Percentiles rank a stretch among this genome's conserved stretches.
phyloP scores from a whole-genome alignment of 2,888 invertebrate species.

The Pachycephus smyrnensis region DNA sequence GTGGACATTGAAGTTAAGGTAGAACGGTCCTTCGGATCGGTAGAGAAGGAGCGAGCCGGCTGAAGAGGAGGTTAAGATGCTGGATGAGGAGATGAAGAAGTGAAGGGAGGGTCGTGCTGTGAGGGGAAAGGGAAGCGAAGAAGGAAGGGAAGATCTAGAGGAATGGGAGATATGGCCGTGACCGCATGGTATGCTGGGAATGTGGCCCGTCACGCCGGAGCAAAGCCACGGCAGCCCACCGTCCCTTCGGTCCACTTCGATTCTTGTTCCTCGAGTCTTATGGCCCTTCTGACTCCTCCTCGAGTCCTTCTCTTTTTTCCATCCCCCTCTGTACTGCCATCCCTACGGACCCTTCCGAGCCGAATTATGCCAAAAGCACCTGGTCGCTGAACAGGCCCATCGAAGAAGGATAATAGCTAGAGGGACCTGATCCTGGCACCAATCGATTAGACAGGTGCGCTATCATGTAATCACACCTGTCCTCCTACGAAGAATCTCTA shows the following conservation, averaged over 20 bases:
- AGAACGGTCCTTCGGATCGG: constrained; percentile 14
- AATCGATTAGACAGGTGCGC: constrained; percentile 38
- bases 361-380: constrained; percentile 22
- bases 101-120: constrained; percentile 27
- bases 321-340: background rate
- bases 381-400: constrained; percentile 15
- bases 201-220: constrained; percentile 63
- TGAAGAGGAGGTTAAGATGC: constrained; percentile 8
- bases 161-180: constrained; percentile 66
- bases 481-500: constrained; percentile 8
- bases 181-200: constrained; percentile 64
- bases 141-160: constrained; percentile 52
- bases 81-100: constrained; percentile 26
- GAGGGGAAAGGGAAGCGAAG: constrained; percentile 19
- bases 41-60: constrained; percentile 17
- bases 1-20: constrained; percentile 17
- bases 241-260: constrained; percentile 55
- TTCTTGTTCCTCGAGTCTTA: constrained; percentile 19
- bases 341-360: background rate
- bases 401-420: constrained; percentile 15
- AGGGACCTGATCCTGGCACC: constrained; percentile 12
- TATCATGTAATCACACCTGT: constrained; percentile 20
- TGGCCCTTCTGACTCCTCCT: background rate
- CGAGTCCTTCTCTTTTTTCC: background rate
- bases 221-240: constrained; percentile 41